phyloP scores from a whole-genome alignment of 2,888 invertebrate genomes.

The Smittia aterrima region DNA sequence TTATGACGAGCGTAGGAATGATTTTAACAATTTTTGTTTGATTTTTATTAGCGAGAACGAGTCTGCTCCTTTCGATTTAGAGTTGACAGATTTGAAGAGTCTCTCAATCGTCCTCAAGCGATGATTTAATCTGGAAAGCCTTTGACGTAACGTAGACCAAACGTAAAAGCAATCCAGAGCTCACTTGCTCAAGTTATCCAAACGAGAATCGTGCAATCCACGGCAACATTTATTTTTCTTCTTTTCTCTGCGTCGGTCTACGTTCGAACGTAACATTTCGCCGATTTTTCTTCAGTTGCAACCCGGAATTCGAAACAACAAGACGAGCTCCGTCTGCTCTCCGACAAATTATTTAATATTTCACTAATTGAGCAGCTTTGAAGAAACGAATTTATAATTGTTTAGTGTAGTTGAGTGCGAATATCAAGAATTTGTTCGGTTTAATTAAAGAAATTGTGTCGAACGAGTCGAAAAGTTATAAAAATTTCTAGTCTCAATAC shows the following conservation, averaged over 20 bases:
- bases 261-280: background rate
- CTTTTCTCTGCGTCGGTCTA: background rate
- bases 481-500: background rate
- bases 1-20: too few relatives aligned
- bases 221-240: background rate
- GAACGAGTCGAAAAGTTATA: background rate
- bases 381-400: constrained; percentile 24
- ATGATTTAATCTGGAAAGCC: too few relatives aligned
- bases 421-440: background rate
- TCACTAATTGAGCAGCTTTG: background rate
- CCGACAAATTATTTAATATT: constrained; percentile 24
- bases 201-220: too few relatives aligned
- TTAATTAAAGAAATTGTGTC: background rate
- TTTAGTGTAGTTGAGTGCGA: background rate
- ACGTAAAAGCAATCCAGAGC: too few relatives aligned
- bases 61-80: too few relatives aligned
- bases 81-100: too few relatives aligned
- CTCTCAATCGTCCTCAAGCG: too few relatives aligned
- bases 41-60: too few relatives aligned
- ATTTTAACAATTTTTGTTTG: too few relatives aligned
- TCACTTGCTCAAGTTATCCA: too few relatives aligned
- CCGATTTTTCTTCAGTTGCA: constrained; percentile 1
- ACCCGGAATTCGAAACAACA: background rate
- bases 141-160: too few relatives aligned
- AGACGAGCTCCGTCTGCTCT: background rate